Percentiles rank a stretch among this genome's conserved stretches.
These are phyloP conservation scores for Galago senegalensis DNA, from an alignment of 2,797 vertebrate genomes.

Conservation along the genomic window DNA sequence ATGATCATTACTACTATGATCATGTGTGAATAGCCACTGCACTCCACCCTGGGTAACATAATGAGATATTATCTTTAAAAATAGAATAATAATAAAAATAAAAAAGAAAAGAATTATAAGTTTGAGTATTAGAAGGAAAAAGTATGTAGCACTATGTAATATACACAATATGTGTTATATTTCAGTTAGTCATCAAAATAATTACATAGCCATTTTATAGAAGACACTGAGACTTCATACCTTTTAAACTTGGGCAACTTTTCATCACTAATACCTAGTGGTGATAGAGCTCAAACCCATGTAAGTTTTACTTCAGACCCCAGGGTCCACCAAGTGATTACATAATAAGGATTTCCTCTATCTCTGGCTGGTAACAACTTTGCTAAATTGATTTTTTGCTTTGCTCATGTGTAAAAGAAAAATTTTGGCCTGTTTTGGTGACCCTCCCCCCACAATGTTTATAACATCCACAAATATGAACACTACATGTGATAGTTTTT, in stretches of 20 bases:
- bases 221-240: neutral
- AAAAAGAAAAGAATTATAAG: neutral
- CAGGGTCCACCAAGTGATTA: neutral
- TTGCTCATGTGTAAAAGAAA: neutral
- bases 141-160: neutral
- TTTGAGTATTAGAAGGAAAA: neutral
- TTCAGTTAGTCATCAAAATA: slow-evolving; percentile 2
- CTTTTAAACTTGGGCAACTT: slow-evolving; percentile 23
- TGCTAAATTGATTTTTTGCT: neutral
- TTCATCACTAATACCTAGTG: neutral
- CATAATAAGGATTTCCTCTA: neutral
- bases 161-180: neutral
- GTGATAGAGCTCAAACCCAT: neutral
- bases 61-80: neutral
- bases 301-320: neutral
- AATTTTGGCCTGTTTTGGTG: neutral
- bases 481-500: neutral
- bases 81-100: neutral
- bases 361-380: neutral
- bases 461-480: neutral
- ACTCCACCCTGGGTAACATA: neutral
- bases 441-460: neutral
- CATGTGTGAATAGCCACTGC: neutral
- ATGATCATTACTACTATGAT: too few relatives aligned
- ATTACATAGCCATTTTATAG: neutral